Evolutionary conservation across 2,888 invertebrate genomes (phyloP), one percentile per base, ranked within the genome.

Genomic region (Neelides folsomi): DNA sequence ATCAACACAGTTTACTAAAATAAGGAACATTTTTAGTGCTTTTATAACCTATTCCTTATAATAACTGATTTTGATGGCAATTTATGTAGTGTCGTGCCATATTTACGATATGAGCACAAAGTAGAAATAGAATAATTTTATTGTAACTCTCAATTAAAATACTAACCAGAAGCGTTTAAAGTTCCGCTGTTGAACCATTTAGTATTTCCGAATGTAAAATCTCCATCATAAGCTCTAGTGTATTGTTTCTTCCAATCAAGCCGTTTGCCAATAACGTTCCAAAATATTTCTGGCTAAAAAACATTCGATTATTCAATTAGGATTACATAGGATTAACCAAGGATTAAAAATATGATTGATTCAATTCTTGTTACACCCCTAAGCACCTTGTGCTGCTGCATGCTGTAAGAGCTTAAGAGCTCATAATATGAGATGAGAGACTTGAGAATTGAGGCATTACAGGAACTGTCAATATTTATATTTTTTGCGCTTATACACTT

Each of bases 1-100:
- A 48, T 63, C 63, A 43, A 63, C 63, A 40, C 63, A 63, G 36
- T 63, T 62, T 1, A 59, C 61, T 62, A 41, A 6, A 57, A 48
- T 37, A 13, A 20, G 13, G 13, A 43, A 43, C 8, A 6, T 19
- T 43, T 41, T 13, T 8, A 15, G 15, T 41, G n/a, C n/a, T n/a
- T n/a, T n/a, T n/a, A n/a, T n/a, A n/a, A n/a, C n/a, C n/a, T n/a
- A n/a, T n/a, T n/a, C n/a, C n/a, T n/a, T n/a, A n/a, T n/a, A n/a
- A n/a, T n/a, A n/a, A n/a, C n/a, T n/a, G n/a, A n/a, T n/a, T 27
- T 27, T 7, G 27, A 27, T 27, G 27, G 27, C 27, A 27, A 27
- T n/a, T n/a, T n/a, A n/a, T n/a, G n/a, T n/a, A n/a, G n/a, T n/a
- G n/a, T n/a, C n/a, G n/a, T n/a, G n/a, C n/a, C n/a, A n/a, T 40